Percentiles rank a stretch among this genome's conserved stretches.
Conservation (phyloP, 2,888 invertebrate genomes). For the Amblyteles armatorius region DNA sequence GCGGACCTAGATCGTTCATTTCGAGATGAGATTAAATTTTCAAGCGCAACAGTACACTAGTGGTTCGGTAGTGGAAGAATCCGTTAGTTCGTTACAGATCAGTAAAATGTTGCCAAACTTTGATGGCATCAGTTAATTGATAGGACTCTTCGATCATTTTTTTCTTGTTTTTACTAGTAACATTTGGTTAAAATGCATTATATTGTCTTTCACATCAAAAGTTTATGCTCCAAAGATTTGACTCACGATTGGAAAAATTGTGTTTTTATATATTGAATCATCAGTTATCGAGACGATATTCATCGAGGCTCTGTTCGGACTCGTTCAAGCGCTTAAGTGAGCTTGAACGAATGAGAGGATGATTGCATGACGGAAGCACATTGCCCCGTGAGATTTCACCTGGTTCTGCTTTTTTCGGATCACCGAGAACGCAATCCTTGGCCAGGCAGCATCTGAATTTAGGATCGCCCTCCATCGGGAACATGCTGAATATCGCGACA, state of each 20-base stretch:
- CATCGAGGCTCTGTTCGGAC: neutral
- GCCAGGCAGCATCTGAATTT: conserved; percentile 91
- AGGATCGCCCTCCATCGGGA: conserved; percentile 91
- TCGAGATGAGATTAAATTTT: no score
- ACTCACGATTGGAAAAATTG: neutral
- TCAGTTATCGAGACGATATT: neutral
- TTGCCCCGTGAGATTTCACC: conserved; percentile 85
- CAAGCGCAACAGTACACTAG: no score
- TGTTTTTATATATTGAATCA: neutral
- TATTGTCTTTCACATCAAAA: no score
- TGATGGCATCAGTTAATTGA: no score
- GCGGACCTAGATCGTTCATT: no score
- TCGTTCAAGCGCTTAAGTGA: neutral
- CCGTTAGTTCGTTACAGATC: no score
- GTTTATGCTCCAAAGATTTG: no score
- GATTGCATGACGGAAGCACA: neutral
- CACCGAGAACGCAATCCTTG: conserved; percentile 91
- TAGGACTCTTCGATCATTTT: no score
- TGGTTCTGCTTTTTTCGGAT: conserved; percentile 91
- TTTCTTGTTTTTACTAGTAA: no score
- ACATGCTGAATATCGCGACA: conserved; percentile 94
- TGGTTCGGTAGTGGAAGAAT: no score
- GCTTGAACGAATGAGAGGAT: neutral
- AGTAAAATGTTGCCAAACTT: no score
- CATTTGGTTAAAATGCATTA: no score